Evolutionary conservation across 2,888 invertebrate species (phyloP).

Genomic region (Tenthredo distinguenda): DNA sequence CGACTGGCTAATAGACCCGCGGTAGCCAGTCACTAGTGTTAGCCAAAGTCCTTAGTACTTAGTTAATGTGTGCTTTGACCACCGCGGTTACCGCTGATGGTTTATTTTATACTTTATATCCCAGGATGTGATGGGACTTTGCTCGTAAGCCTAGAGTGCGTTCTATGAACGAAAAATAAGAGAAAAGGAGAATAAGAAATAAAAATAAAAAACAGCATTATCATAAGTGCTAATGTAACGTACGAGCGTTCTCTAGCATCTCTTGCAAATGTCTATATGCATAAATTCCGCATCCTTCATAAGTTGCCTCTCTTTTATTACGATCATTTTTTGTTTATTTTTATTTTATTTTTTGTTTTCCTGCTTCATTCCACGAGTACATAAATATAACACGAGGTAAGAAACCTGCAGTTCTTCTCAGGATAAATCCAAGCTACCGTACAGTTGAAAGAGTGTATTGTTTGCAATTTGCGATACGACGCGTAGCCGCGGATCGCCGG

Average conservation of each 20-base stretch:
- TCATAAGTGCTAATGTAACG: not conserved
- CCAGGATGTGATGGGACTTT: not conserved
- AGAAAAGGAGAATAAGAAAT: too few species aligned
- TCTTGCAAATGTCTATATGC: conserved; percentile 5
- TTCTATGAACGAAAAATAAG: not conserved
- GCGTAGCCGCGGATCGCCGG: not conserved
- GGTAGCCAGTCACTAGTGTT: not conserved
- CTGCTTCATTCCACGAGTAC: not conserved
- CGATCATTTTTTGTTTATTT: not conserved
- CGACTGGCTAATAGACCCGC: not conserved
- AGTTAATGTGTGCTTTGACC: not conserved
- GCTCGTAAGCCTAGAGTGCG: not conserved
- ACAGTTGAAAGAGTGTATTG: not conserved
- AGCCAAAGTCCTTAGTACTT: not conserved
- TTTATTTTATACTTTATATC: not conserved
- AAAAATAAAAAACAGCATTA: not conserved
- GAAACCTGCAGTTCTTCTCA: not conserved
- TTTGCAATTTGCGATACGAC: conserved; percentile 4
- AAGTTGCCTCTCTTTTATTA: too few species aligned
- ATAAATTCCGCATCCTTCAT: not conserved
- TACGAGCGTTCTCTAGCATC: not conserved
- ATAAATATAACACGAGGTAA: conserved; percentile 2
- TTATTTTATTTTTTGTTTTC: not conserved
- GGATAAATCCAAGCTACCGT: not conserved
- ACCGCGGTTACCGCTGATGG: not conserved